Evolutionary conservation across 2,888 invertebrate genomes (phyloP).

Genomic region (Agonum fuliginosum): DNA sequence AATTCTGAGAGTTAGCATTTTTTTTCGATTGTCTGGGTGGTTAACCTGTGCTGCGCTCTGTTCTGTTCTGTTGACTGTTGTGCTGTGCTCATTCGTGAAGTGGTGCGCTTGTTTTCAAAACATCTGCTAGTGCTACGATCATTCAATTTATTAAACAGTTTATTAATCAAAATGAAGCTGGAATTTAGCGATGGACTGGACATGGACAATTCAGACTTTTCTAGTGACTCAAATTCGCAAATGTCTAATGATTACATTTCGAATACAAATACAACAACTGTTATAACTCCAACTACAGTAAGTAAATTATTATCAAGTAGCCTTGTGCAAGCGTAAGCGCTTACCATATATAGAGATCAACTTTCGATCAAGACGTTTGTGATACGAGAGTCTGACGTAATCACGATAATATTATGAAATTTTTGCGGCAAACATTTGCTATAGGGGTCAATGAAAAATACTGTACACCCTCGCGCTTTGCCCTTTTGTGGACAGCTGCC

Average conservation of each 20-base stretch:
- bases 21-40: slow-evolving; percentile 50
- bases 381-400: slow-evolving; percentile 50
- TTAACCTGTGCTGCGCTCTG: slow-evolving; percentile 21
- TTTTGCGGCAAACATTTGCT: neutral
- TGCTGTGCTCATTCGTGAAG: neutral
- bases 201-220: slow-evolving; percentile 72
- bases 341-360: slow-evolving; percentile 55
- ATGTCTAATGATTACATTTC: slow-evolving; percentile 70
- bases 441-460: neutral
- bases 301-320: slow-evolving; percentile 64
- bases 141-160: neutral
- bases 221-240: slow-evolving; percentile 71
- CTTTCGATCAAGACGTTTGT: slow-evolving; percentile 46
- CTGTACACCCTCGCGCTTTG: slow-evolving; percentile 32
- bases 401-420: slow-evolving; percentile 33
- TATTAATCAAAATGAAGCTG: slow-evolving; percentile 68
- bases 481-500: slow-evolving; percentile 42
- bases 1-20: slow-evolving; percentile 58
- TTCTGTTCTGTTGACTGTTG: too few species aligned
- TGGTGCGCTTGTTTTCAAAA: slow-evolving; percentile 8
- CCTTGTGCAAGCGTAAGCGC: slow-evolving; percentile 27
- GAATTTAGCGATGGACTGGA: slow-evolving; percentile 71
- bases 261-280: slow-evolving; percentile 68
- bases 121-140: slow-evolving; percentile 6
- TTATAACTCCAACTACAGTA: slow-evolving; percentile 68